Evolutionary conservation across 2,113 vertebrate genomes (phyloP), one percentile per base, ranked within the genome.

Genomic region (Phodopus roborovskii): DNA sequence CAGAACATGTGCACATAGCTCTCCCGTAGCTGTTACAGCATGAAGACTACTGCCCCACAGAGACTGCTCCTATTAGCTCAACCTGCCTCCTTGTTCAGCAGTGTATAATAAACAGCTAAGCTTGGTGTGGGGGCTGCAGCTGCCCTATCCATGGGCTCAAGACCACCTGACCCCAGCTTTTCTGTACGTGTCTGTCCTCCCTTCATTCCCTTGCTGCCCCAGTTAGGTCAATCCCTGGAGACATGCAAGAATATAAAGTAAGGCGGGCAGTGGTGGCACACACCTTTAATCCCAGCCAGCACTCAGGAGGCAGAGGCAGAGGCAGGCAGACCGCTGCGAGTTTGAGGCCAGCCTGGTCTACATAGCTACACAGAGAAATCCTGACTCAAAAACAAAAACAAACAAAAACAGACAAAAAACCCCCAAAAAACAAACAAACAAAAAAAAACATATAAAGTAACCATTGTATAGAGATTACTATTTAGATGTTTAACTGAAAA

Each of bases 401-500:
- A n/a, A n/a, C n/a, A n/a, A n/a, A n/a, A n/a, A n/a, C n/a, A n/a
- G n/a, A n/a, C n/a, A n/a, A n/a, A n/a, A n/a, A n/a, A n/a, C n/a
- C n/a, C n/a, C n/a, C n/a, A n/a, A n/a, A n/a, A n/a, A n/a, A n/a
- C n/a, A 45, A 45, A 45, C 3, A 45, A 45, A 45, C 3, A 45
- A 45, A 45, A 45, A 45, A 45, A 45, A 45, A 6, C 45, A 62
- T 91, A 62, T 75, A 68, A 94, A 48, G 68, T 58, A 12, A 83
- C 94, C 77, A 91, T 48, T 19, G 58, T 0, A 0, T 6, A 86
- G 50, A 96, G 82, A 71, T 85, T 30, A 93, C 90, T 88, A 73
- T 91, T 53, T 62, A 22, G 82, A 62, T 83, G 39, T 82, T 90
- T 75, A 56, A 71, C 64, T 90, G 28, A 94, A 90, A 94, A 90